A percentile compares a stretch with the other conserved stretches of the same genome.
phyloP scores from a whole-genome alignment of 2,113 vertebrate genomes.

The Choloepus hoffmanni region DNA sequence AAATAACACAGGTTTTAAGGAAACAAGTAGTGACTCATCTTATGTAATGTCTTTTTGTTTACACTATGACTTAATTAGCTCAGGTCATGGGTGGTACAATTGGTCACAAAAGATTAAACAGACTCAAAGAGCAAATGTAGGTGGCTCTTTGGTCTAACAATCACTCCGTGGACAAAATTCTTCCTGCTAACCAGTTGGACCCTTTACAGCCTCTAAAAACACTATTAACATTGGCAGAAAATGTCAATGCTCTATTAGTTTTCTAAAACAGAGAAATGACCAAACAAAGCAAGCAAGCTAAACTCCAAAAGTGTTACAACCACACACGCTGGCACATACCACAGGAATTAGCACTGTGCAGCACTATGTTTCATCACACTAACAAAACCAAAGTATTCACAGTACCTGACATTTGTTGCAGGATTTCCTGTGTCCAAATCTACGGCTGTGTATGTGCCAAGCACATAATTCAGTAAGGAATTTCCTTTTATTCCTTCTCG shows the following conservation, averaged over 20 bases:
- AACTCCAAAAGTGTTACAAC: not conserved
- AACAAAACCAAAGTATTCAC: not conserved
- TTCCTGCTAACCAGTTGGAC: not conserved
- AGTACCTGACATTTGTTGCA: conserved; percentile 92
- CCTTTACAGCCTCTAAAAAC: not conserved
- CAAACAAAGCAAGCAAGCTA: not conserved
- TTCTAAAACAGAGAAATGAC: conserved; percentile 1
- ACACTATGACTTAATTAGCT: not conserved
- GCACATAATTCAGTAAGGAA: conserved; percentile 78
- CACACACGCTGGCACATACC: not conserved
- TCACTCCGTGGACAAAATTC: not conserved
- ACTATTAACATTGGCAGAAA: conserved; percentile 2
- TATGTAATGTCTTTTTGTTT: conserved; percentile 34
- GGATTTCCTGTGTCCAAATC: conserved; percentile 91
- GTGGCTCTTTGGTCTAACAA: conserved; percentile 36
- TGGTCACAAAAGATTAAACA: conserved; percentile 42
- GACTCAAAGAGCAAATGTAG: not conserved
- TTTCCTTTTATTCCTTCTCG: conserved; percentile 82
- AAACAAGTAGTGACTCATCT: conserved; percentile 29
- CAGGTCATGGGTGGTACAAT: not conserved
- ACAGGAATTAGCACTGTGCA: not conserved
- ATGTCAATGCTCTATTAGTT: not conserved
- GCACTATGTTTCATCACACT: not conserved
- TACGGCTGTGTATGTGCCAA: conserved; percentile 88
- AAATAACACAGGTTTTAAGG: not conserved